phyloP scores from a whole-genome alignment of 2,113 vertebrate species.

The Petrocephalus zakoni region DNA sequence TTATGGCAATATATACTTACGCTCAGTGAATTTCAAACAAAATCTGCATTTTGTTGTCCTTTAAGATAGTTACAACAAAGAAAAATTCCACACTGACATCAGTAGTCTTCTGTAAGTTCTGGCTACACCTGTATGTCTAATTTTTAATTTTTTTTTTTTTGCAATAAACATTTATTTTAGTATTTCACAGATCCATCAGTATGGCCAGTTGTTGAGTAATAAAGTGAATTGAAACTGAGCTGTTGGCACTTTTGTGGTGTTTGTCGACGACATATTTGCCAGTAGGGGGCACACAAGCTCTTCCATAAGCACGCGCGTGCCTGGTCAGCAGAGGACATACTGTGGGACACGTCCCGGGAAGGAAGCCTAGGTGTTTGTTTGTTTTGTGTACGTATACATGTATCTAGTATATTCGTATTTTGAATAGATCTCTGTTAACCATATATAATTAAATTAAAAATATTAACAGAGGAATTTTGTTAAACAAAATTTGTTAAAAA shows the following conservation, averaged over 20 bases:
- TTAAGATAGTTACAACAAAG: background rate
- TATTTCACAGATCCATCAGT: background rate
- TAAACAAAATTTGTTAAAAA: background rate
- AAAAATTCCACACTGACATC: background rate
- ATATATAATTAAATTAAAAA: background rate
- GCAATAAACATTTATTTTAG: background rate
- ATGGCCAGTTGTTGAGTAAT: background rate
- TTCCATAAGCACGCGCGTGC: background rate
- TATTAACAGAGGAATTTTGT: background rate
- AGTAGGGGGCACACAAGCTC: slow-evolving; percentile 59
- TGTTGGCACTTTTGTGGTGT: background rate
- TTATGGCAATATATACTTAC: background rate
- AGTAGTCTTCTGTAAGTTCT: background rate
- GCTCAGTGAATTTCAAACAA: background rate
- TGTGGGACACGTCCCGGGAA: background rate
- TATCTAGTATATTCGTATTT: background rate
- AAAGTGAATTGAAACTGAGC: background rate
- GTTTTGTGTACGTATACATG: background rate
- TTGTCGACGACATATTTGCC: slow-evolving; percentile 23
- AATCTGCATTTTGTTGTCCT: background rate
- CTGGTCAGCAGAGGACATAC: background rate
- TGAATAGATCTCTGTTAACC: background rate
- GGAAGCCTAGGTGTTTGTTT: background rate
- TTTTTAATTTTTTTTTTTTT: background rate
- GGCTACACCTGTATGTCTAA: background rate